phyloP scores from a whole-genome alignment of 2,888 invertebrate species.

The Cephus runcator region DNA sequence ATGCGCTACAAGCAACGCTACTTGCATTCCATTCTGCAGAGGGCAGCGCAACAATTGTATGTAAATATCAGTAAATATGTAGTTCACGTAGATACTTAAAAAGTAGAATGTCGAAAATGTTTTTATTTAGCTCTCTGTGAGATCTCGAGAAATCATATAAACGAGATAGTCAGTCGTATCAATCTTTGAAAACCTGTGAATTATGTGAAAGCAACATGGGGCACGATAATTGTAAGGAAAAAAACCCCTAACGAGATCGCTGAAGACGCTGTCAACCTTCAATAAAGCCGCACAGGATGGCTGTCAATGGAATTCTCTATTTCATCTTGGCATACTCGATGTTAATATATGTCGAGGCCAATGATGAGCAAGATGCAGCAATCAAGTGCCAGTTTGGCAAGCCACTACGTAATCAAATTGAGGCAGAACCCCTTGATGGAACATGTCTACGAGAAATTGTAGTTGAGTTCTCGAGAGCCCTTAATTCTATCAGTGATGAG shows the following conservation, averaged over 20 bases:
- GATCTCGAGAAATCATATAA: not conserved
- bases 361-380: not conserved
- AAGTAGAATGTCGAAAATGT: not conserved
- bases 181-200: not conserved
- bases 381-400: constrained; percentile 51
- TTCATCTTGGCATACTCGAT: not conserved
- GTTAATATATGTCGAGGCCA: not conserved
- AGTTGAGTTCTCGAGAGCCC: constrained; percentile 48
- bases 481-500: constrained; percentile 46
- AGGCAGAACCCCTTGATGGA: constrained; percentile 55
- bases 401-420: constrained; percentile 55
- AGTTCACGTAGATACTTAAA: not conserved
- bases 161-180: not conserved
- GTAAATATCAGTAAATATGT: not conserved
- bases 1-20: not conserved
- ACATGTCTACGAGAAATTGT: constrained; percentile 59
- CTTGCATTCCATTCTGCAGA: not conserved
- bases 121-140: not conserved
- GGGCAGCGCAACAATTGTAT: not conserved
- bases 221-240: not conserved
- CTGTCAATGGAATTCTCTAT: not conserved
- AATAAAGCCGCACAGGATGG: not conserved
- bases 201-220: not conserved
- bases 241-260: not conserved
- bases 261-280: not conserved